Conservation (phyloP, 1,140 invertebrate species). For the Drosophila parvula region DNA sequence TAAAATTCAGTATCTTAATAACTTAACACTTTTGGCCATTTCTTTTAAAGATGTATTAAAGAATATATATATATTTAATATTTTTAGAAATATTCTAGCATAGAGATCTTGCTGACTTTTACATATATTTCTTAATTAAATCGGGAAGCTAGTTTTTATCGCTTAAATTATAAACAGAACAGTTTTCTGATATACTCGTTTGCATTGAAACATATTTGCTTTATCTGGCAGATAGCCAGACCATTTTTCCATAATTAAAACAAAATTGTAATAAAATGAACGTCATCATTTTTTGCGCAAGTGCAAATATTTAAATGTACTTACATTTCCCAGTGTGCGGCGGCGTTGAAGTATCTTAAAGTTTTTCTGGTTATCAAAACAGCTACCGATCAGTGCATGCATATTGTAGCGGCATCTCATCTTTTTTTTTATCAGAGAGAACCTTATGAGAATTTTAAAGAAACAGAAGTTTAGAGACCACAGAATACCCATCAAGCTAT, state of each 20-base stretch:
- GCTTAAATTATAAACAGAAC: neutral
- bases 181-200: neutral
- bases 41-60: neutral
- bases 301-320: conserved; percentile 27
- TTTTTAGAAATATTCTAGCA: too few relatives aligned
- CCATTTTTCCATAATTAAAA: neutral
- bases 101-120: too few relatives aligned
- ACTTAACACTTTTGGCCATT: conserved; percentile 1
- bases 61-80: neutral
- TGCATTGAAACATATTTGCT: neutral
- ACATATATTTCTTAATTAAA: too few relatives aligned
- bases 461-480: too few relatives aligned
- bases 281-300: conserved; percentile 13
- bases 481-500: too few relatives aligned
- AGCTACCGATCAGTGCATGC: conserved; percentile 49
- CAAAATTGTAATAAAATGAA: neutral
- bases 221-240: neutral
- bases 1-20: neutral
- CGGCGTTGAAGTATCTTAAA: conserved; percentile 13
- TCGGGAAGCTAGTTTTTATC: neutral
- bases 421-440: conserved; percentile 15
- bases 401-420: neutral
- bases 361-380: conserved; percentile 36
- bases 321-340: neutral
- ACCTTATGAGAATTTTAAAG: too few relatives aligned